Evolutionary conservation across 2,888 invertebrate genomes (phyloP).

Genomic region (Aporophyla nigra): DNA sequence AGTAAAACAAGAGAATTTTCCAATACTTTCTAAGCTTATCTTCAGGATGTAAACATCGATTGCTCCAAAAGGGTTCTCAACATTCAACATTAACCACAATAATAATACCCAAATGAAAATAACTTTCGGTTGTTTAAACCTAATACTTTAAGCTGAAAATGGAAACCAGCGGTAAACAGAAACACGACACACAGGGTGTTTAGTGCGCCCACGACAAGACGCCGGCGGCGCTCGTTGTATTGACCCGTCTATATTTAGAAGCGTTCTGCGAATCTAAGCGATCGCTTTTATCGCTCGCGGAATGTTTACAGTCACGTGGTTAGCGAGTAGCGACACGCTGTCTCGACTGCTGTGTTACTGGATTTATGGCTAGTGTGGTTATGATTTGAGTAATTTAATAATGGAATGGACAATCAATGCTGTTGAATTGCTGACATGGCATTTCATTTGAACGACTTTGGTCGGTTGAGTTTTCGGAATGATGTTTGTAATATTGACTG

Average conservation of each 20-base stretch:
- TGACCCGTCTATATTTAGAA: conserved; percentile 88
- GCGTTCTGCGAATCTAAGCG: conserved; percentile 68
- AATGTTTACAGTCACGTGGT: conserved; percentile 46
- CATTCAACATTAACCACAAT: conserved; percentile 15
- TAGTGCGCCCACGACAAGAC: conserved; percentile 67
- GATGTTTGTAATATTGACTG: too few relatives aligned
- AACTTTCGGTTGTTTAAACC: conserved; percentile 8
- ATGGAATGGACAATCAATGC: conserved; percentile 10
- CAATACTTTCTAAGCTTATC: background rate
- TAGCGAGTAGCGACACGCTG: conserved; percentile 57
- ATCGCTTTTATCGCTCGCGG: conserved; percentile 60
- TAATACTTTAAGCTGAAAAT: conserved; percentile 32
- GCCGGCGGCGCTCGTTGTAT: conserved; percentile 78
- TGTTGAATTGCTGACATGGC: background rate
- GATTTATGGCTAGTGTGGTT: conserved; percentile 31
- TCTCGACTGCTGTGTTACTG: conserved; percentile 31
- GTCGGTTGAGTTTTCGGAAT: background rate
- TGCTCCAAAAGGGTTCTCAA: conserved; percentile 23
- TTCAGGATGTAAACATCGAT: background rate
- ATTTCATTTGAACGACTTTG: conserved; percentile 18
- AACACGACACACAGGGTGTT: conserved; percentile 40
- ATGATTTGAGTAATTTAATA: conserved; percentile 37
- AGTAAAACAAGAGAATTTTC: background rate
- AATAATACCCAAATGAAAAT: conserved; percentile 21
- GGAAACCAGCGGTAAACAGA: conserved; percentile 32